These are phyloP conservation scores for Neoitamus cyanurus DNA, from an alignment of 2,888 invertebrate species.

Conservation along the genomic window DNA sequence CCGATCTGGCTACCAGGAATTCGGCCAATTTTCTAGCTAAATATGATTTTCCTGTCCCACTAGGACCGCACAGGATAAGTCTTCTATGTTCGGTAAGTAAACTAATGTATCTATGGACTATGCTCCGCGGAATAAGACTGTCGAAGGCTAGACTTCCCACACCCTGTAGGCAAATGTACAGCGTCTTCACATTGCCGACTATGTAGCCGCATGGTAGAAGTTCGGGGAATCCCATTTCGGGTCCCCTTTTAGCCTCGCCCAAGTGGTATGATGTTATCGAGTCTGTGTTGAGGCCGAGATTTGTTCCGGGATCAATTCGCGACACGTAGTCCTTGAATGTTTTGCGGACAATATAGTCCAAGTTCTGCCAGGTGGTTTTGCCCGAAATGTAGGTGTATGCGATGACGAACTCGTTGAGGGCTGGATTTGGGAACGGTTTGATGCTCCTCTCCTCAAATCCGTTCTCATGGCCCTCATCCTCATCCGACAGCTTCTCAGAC, in stretches of 20 bases:
- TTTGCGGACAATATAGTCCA: conserved; percentile 90
- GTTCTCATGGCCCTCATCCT: conserved; percentile 52
- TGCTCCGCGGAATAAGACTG: conserved; percentile 94
- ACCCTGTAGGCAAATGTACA: conserved; percentile 90
- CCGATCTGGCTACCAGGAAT: conserved; percentile 85
- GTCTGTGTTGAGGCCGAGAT: conserved; percentile 84
- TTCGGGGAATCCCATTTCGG: conserved; percentile 86
- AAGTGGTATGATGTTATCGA: conserved; percentile 94
- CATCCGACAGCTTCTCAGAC: conserved; percentile 62
- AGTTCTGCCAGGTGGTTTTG: conserved; percentile 93
- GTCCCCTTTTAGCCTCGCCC: conserved; percentile 86
- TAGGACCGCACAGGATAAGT: conserved; percentile 95
- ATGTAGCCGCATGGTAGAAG: conserved; percentile 93
- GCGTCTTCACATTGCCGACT: conserved; percentile 85
- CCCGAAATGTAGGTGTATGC: conserved; percentile 91
- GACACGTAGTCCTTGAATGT: conserved; percentile 95
- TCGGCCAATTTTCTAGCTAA: conserved; percentile 94
- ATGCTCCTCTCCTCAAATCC: conserved; percentile 60
- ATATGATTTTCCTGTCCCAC: conserved; percentile 97
- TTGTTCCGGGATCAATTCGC: conserved; percentile 91
- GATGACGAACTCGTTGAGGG: conserved; percentile 81
- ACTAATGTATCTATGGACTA: conserved; percentile 92
- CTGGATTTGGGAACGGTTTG: conserved; percentile 71
- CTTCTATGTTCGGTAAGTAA: conserved; percentile 91
- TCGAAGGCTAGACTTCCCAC: conserved; percentile 92